phyloP scores from a whole-genome alignment of 2,113 vertebrate species.

The Ctenodactylus gundi region DNA sequence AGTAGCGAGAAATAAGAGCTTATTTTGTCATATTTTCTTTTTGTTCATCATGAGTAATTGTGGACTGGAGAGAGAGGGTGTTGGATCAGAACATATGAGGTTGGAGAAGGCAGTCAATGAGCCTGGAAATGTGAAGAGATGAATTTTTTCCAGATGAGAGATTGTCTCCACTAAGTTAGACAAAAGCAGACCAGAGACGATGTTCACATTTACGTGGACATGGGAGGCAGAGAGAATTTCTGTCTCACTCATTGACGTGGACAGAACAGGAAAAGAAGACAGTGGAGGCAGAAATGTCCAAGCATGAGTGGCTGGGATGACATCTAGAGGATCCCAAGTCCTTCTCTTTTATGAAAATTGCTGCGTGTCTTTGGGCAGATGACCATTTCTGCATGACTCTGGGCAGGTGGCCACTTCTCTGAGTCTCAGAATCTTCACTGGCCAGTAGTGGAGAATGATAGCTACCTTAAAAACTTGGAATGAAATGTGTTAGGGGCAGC shows the following conservation, averaged over 20 bases:
- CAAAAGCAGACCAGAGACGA: not conserved
- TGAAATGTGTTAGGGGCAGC: not conserved
- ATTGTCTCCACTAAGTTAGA: constrained; percentile 50
- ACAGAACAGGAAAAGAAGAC: not conserved
- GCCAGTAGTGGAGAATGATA: not conserved
- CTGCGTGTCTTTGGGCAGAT: not conserved
- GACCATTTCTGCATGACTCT: not conserved
- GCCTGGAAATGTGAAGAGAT: constrained; percentile 58
- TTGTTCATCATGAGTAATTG: not conserved
- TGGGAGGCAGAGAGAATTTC: not conserved
- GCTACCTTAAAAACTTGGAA: not conserved
- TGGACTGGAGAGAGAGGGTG: not conserved
- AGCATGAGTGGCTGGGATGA: not conserved
- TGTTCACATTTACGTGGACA: not conserved
- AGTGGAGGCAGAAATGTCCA: not conserved
- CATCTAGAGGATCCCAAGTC: not conserved
- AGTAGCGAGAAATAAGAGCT: not conserved
- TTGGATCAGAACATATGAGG: not conserved
- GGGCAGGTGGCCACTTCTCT: not conserved
- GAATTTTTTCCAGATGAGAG: constrained; percentile 65
- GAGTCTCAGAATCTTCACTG: not conserved
- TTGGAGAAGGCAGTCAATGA: constrained; percentile 32
- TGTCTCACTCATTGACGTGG: not conserved
- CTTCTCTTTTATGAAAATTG: not conserved
- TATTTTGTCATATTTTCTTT: not conserved